These are phyloP conservation scores for Sebastes oblongus DNA, from an alignment of 2,797 vertebrate genomes.

Conservation along the genomic window DNA sequence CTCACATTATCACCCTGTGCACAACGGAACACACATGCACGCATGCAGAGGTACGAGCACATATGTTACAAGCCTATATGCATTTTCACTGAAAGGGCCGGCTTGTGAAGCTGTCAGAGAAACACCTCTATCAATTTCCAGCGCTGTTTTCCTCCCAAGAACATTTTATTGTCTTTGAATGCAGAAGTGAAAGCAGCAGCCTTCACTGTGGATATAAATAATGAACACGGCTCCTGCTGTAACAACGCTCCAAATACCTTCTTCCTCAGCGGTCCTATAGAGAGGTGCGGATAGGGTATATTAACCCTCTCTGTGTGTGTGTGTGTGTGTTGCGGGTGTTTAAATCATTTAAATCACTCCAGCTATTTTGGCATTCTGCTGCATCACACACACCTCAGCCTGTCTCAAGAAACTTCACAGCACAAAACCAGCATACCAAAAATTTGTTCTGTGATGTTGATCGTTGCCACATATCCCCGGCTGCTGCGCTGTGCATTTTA, in stretches of 20 bases:
- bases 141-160: neutral
- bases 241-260: slow-evolving; percentile 19
- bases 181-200: slow-evolving; percentile 12
- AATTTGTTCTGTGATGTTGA: slow-evolving; percentile 36
- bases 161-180: slow-evolving; percentile 38
- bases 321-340: slow-evolving; percentile 14
- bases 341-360: slow-evolving; percentile 45
- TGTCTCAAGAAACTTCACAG: slow-evolving; percentile 26
- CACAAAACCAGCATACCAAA: slow-evolving; percentile 21
- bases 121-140: slow-evolving; percentile 11
- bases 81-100: neutral
- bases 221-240: slow-evolving; percentile 26
- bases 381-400: slow-evolving; percentile 16
- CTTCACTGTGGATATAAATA: slow-evolving; percentile 35
- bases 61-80: neutral
- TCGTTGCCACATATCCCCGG: slow-evolving; percentile 17
- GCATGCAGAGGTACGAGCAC: neutral
- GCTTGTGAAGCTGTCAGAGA: slow-evolving; percentile 10
- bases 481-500: slow-evolving; percentile 41
- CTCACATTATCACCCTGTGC: neutral
- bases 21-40: neutral
- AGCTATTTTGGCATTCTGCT: slow-evolving; percentile 21
- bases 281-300: neutral
- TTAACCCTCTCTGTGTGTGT: neutral
- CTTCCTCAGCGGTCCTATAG: slow-evolving; percentile 1